These are phyloP conservation scores for Chironomus striatipennis DNA, from an alignment of 1,140 invertebrate genomes.

Conservation along the genomic window DNA sequence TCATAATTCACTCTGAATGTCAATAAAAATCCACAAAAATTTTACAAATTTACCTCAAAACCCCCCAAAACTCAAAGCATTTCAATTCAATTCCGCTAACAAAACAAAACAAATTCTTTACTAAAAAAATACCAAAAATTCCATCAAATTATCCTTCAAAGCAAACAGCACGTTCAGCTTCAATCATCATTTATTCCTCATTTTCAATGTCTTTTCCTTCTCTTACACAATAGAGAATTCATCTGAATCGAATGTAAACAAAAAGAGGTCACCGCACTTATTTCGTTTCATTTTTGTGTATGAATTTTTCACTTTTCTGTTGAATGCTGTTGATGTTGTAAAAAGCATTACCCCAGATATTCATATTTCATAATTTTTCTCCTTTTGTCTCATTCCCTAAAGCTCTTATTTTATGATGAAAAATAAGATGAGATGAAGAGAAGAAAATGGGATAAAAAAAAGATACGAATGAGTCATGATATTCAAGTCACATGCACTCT, in stretches of 20 bases:
- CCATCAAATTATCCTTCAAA: too few relatives aligned
- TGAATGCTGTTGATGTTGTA: background rate
- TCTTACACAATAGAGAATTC: background rate
- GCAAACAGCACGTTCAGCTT: background rate
- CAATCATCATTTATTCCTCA: background rate
- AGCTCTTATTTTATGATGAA: background rate
- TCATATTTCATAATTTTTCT: background rate
- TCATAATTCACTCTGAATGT: too few relatives aligned
- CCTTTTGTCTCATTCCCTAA: too few relatives aligned
- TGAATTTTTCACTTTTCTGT: too few relatives aligned
- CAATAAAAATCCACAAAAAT: too few relatives aligned
- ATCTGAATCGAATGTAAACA: background rate
- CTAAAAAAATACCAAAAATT: too few relatives aligned
- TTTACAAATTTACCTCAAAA: too few relatives aligned
- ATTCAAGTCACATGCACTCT: background rate
- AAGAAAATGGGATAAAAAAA: background rate
- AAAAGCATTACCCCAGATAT: conserved; percentile 1
- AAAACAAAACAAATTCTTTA: too few relatives aligned
- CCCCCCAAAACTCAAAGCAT: too few relatives aligned
- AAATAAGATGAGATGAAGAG: background rate
- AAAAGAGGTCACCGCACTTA: background rate
- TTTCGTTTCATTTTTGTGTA: too few relatives aligned
- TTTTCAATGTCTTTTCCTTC: background rate
- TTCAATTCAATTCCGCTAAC: too few relatives aligned
- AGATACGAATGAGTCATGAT: background rate